Base-by-base conservation (phyloP, 2,113 vertebrate species). In the Lycocorax pyrrhopterus region DNA sequence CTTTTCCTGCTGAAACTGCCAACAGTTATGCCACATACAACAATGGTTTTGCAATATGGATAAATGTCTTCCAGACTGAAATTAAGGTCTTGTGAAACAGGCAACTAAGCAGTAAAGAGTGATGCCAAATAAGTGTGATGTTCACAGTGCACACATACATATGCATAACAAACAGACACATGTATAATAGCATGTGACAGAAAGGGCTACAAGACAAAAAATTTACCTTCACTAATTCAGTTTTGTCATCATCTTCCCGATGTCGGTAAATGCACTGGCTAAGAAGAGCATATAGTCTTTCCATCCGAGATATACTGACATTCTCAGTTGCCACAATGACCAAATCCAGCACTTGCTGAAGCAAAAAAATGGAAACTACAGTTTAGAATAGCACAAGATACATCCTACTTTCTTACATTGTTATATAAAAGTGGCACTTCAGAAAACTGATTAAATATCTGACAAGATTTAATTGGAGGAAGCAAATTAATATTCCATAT, bases 271-370 rank as follows among this genome's bases (percentile, higher is more conserved):
- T 83, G 55, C 78, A 83, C 41, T 83, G 99, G 89, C 98, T 98
- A 69, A 99, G 97, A 44, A 98, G 44, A 33, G 98, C 98, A 33
- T 99, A 99, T 1, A 99, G 96, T 96, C 99, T 99, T 97, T 99
- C 99, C 93, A 99, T 89, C 32, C 97, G 97, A 83, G 98, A 97
- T 47, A 99, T 95, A 91, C 96, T 98, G 44, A 98, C 98, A 27
- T 96, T 94, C 71, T 98, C 94, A 5, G 97, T 99, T 97, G 98
- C 97, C 11, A 71, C 23, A 62, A 98, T 94, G 60, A 98, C 95
- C 53, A 33, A 97, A 56, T 97, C 90, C 91, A 99, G 82, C 60
- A 99, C 97, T 94, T 97, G 94, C 99, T 99, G 94, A 62, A 83
- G 83, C 49, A 51, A 89, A 94, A 64, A 32, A 32, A 27, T 2